Evolutionary conservation across 2,797 vertebrate species (phyloP), one percentile per base, ranked within the genome.

Genomic region (Lerista edwardsae): DNA sequence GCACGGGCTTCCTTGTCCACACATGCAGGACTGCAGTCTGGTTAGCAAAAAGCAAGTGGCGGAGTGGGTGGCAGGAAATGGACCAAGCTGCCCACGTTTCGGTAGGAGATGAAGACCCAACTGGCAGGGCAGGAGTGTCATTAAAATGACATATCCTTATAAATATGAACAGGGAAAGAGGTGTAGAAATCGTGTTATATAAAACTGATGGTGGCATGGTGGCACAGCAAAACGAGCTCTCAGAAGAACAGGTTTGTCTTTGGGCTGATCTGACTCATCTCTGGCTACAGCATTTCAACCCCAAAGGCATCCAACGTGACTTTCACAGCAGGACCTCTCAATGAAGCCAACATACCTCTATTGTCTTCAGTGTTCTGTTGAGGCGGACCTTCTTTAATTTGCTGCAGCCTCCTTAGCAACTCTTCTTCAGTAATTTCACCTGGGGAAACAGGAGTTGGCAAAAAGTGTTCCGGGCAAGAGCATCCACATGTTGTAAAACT

Each of bases 371-470:
- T 94, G 90, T 94, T 97, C 90, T 96, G 97, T 83, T 97, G 97
- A 78, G 98, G 98, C 2, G 97, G 96, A 51, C 98, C 97, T 96
- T 99, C 97, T 96, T 98, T 99, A 92, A 99, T 97, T 96, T 99
- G 98, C 75, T 98, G 98, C 92, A 99, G 97, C 94, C 98, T 97
- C 96, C 96, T 98, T 82, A 98, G 96, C 92, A 99, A 96, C 91
- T 99, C 99, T 93, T 99, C 98, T 91, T 98, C 97, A 68, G 99
- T 99, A 94, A 98, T 98, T 96, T 99, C 99, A 91, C 99, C 99
- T 99, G 93, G 91, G 94, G 91, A 94, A 94, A 93, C 86, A 90
- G 14, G 90, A 90, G 82, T 91, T 92, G 89, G 94, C 91, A 84
- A 94, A 89, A 91, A 94, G 92, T 91, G 82, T 93, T 92, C 77